Base-by-base conservation (phyloP, 2,888 invertebrate genomes). In the Thumatha senex region DNA sequence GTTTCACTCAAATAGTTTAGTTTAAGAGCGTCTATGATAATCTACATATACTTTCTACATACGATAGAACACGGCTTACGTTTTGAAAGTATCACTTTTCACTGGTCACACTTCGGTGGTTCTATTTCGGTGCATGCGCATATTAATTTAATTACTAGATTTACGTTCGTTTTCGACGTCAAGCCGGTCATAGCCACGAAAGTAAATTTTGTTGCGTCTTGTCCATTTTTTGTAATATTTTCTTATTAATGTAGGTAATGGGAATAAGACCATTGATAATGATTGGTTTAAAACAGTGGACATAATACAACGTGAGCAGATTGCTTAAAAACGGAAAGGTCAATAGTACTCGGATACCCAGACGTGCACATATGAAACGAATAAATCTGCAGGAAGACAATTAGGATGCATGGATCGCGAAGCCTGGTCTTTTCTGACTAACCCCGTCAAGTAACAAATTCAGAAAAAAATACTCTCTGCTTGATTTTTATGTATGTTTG, bases 71-170 rank as follows among this genome's bases (percentile, higher is more conserved):
- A 67, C 78, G 75, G 74, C 68, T 78, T 75, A 74, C 76, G 76
- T 72, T 80, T 80, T 77, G 86, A 85, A 86, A 84, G 84, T 71
- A 62, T 76, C 63, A 75, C 67, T 70, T 80, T 81, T 81, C 78
- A 72, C 80, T 51, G 61, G 80, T 80, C 74, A 79, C 75, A 81
- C 70, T 74, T 71, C 72, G 82, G 44, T 81, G 72, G 58, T 48
- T 61, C 54, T 70, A 72, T 72, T 74, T 70, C 58, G 70, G 61
- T 47, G 56, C 54, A 54, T 46, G 61, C 42, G 60, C 48, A 48
- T 40, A 35, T 43, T 35, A 39, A 48, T 38, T 58, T 50, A 56
- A 58, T 49, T 8, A 31, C 31, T 31, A 31, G 51, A 5, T 24
- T 41, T 40, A 30, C 13, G 35, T 39, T 60, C 49, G 18, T 45